Evolutionary conservation across 2,888 invertebrate genomes (phyloP), one percentile per base, ranked within the genome.

Genomic region (Laspeyria flexula): DNA sequence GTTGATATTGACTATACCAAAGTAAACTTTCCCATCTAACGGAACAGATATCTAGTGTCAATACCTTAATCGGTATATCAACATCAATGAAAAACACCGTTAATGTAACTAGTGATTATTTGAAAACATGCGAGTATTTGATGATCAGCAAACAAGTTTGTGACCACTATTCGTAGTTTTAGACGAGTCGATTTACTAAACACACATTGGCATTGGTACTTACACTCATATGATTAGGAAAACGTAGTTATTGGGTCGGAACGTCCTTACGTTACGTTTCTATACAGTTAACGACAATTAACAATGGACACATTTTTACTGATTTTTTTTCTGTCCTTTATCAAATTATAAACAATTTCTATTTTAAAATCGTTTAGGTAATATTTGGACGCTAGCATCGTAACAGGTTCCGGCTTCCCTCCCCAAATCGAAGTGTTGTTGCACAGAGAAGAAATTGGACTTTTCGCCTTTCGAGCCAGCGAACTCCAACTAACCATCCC

Each of bases 11-110:
- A 67, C 78, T 79, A 74, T 84, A 71, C 81, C 78, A 81, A 63
- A 45, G 63, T 69, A 83, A 81, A 86, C 78, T 82, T 82, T 79
- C 75, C 75, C 78, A 80, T 77, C 77, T 69, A 79, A 65, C 67
- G 75, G 75, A 62, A 62, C 57, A 73, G 86, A 85, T 88, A 86
- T 49, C 60, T 15, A 56, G 40, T 47, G 38, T 81, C 75, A 83
- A 84, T 77, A 84, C 63, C 23, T 50, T 56, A 55, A 62, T 60
- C 62, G 41, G 55, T 63, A 45, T 61, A 57, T 45, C 41, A 60
- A 67, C 39, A 59, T 46, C 41, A 48, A 63, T 61, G 61, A 60
- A 46, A 63, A 62, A 61, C 43, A 54, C 45, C 37, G 41, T 53
- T 53, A 55, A 18, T 15, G 40, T 43, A 37, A 11, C 21, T 21